Conservation (phyloP, 2,113 vertebrate genomes). For the Tragelaphus buxtoni region DNA sequence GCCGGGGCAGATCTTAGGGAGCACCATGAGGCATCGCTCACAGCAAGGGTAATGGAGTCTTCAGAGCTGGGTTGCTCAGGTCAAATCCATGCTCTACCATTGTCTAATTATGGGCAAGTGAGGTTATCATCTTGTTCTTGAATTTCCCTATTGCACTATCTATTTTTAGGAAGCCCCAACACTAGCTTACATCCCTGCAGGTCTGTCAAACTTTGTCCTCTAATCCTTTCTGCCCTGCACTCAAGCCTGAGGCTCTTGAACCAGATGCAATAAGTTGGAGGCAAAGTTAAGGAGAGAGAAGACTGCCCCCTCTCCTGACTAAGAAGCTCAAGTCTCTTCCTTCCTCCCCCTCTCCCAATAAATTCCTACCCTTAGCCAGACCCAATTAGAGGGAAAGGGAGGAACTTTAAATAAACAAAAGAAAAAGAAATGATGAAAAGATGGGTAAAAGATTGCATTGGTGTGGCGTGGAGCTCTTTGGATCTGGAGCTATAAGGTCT, state of each 20-base stretch:
- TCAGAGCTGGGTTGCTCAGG: background rate
- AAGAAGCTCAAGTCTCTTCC: background rate
- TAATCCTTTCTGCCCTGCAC: background rate
- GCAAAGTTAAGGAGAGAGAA: background rate
- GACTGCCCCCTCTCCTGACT: background rate
- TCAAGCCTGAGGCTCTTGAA: background rate
- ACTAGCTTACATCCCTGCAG: too few relatives aligned
- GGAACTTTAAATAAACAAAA: background rate
- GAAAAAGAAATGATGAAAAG: background rate
- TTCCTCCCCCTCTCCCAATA: rapidly evolving
- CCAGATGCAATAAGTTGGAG: background rate
- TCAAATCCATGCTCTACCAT: background rate
- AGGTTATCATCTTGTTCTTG: background rate
- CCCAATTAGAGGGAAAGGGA: background rate
- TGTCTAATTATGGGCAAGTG: background rate
- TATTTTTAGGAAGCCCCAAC: background rate
- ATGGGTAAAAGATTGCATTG: background rate
- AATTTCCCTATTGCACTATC: background rate
- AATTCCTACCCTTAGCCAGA: background rate
- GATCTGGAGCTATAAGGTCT: background rate
- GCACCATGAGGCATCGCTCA: background rate
- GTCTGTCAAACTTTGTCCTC: background rate
- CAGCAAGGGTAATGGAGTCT: background rate
- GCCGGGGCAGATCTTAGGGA: background rate
- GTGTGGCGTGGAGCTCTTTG: background rate